phyloP scores from a whole-genome alignment of 35 echinoderm and acorn worm genomes.

The Nesometra sesokonis region DNA sequence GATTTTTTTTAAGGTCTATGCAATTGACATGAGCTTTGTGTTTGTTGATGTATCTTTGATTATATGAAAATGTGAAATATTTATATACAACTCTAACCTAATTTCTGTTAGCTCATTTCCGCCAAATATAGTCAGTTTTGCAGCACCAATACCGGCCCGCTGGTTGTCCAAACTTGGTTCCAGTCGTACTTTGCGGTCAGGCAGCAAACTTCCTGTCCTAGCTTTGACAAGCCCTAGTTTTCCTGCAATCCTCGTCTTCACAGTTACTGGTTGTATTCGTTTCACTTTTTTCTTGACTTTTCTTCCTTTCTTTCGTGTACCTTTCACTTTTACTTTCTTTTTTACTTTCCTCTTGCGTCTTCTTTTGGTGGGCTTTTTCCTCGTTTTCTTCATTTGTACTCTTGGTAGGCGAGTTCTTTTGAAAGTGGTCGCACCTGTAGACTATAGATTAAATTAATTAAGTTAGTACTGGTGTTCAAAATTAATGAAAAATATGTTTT shows the following conservation, averaged over 20 bases:
- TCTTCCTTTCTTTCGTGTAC: neutral
- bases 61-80: too few relatives aligned
- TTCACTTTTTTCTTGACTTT: slow-evolving; percentile 21
- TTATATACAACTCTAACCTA: too few relatives aligned
- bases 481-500: too few relatives aligned
- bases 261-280: slow-evolving; percentile 22
- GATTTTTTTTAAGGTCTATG: too few relatives aligned
- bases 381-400: slow-evolving; percentile 27
- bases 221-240: slow-evolving; percentile 80
- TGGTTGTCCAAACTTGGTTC: slow-evolving; percentile 15
- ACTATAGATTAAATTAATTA: neutral
- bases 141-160: slow-evolving; percentile 47
- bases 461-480: too few relatives aligned
- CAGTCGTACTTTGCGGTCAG: slow-evolving; percentile 38
- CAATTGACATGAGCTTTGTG: too few relatives aligned
- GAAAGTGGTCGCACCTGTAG: neutral
- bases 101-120: slow-evolving; percentile 37
- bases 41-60: too few relatives aligned
- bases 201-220: slow-evolving; percentile 47
- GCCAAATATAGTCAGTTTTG: slow-evolving; percentile 35
- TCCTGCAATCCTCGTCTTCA: slow-evolving; percentile 62
- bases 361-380: slow-evolving; percentile 16
- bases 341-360: neutral
- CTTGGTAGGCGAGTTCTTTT: neutral
- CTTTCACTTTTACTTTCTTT: slow-evolving; percentile 25